Evolutionary conservation across 2,797 vertebrate species (phyloP), one percentile per base, ranked within the genome.

Genomic region (Chaunax sp.): DNA sequence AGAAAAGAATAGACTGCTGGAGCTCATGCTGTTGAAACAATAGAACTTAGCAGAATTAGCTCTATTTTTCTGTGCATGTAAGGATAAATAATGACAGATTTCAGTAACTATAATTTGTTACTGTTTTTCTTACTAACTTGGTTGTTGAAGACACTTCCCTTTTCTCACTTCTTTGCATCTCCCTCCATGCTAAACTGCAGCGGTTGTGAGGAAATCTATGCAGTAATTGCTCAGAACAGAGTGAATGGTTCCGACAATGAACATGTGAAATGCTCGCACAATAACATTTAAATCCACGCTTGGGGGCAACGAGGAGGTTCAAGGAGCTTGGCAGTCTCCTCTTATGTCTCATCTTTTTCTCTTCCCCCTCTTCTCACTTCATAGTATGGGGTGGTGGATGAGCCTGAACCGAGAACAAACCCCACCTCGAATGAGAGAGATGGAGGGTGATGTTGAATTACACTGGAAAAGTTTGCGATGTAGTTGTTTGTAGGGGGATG

Each of bases 281-380:
- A 90, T 91, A 84, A 89, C 82, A 73, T 87, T 78, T 91, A 92
- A 93, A 93, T 92, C 92, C 81, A 72, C 55, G 90, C 91, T 91
- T 18, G 78, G 77, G 81, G 92, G 89, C 90, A 80, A 75, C 47
- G 82, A 86, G 83, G 85, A 89, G 81, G 87, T 87, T 80, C 77
- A 28, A 74, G 57, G 58, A 80, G 81, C 85, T 88, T 90, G 87
- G 85, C 86, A 87, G 76, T 59, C 72, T 69, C 77, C 20, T 25
- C 72, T 76, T 81, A 76, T 80, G 76, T 59, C 72, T 69, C 77
- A 20, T 25, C 72, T 76, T 81, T 78, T 80, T 57, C 65, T 81
- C 53, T 70, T 69, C 63, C 72, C 41, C 64, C 52, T 66, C 55
- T 23, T 53, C 15, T 64, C 37, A 62, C 69, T 25, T 50, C 25